These are phyloP conservation scores for Cataglyphis livida DNA, from an alignment of 2,888 invertebrate species.

Conservation along the genomic window DNA sequence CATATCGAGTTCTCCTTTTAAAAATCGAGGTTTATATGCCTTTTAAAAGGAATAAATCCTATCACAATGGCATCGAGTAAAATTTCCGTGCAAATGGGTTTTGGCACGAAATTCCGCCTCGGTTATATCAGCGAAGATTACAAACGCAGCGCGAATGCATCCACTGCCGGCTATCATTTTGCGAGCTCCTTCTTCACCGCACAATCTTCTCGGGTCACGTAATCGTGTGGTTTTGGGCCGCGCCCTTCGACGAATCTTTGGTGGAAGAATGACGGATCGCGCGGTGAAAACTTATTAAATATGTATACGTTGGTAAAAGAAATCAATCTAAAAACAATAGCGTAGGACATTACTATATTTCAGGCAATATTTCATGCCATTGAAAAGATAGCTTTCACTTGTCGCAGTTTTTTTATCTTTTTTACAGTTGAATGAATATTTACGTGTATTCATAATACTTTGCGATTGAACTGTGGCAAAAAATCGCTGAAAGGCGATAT, in stretches of 20 bases:
- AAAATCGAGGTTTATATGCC: conserved; percentile 63
- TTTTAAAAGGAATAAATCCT: conserved; percentile 64
- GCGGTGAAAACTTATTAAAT: conserved; percentile 50
- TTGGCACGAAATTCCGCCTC: conserved; percentile 66
- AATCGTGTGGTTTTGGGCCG: conserved; percentile 54
- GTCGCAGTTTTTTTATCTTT: background rate
- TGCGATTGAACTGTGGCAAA: background rate
- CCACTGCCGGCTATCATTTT: conserved; percentile 62
- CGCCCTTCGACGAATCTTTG: conserved; percentile 46
- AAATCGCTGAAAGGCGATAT: background rate
- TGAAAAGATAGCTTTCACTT: background rate
- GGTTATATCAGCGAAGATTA: conserved; percentile 63
- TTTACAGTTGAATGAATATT: background rate
- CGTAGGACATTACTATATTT: background rate
- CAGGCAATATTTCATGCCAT: background rate
- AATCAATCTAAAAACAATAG: conserved; percentile 9
- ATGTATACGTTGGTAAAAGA: conserved; percentile 13
- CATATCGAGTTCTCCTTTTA: conserved; percentile 57
- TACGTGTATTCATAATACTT: background rate
- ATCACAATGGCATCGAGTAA: conserved; percentile 61
- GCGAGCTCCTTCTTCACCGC: conserved; percentile 45
- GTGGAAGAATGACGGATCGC: background rate
- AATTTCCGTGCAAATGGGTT: conserved; percentile 66
- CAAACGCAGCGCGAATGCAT: conserved; percentile 55
- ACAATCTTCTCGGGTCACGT: conserved; percentile 60